These are phyloP conservation scores for Strix uralensis DNA, from an alignment of 2,113 vertebrate genomes.

Conservation along the genomic window DNA sequence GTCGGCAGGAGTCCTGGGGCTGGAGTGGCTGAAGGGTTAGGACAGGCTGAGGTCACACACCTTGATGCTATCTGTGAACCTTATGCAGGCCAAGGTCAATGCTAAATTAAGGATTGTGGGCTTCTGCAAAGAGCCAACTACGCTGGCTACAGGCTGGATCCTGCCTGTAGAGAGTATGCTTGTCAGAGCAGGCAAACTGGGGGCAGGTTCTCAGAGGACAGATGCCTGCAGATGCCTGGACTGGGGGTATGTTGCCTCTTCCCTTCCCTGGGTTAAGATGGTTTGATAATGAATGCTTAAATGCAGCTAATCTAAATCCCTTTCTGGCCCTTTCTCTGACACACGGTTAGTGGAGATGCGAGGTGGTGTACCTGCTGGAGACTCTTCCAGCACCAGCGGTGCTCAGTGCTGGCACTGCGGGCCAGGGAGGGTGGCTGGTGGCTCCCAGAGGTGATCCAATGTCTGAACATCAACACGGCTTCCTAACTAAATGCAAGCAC, in stretches of 20 bases:
- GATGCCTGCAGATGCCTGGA: rapidly evolving
- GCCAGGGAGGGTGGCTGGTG: neutral
- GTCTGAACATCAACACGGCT: neutral
- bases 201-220: neutral
- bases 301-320: neutral
- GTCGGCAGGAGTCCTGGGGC: rapidly evolving
- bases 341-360: rapidly evolving
- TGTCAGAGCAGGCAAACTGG: rapidly evolving
- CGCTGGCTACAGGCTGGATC: neutral
- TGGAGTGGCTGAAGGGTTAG: rapidly evolving
- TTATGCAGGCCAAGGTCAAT: neutral
- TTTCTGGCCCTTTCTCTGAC: neutral
- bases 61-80: rapidly evolving
- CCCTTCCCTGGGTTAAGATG: neutral
- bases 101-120: neutral
- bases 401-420: rapidly evolving
- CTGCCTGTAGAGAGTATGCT: too few relatives aligned
- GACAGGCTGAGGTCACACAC: neutral
- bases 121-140: rapidly evolving
- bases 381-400: rapidly evolving
- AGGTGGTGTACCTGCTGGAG: neutral
- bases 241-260: rapidly evolving
- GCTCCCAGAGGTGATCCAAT: neutral
- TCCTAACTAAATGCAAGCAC: neutral
- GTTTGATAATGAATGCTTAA: neutral